These are phyloP conservation scores for Nemapogon koenigi DNA, from an alignment of 2,888 invertebrate genomes.

Conservation along the genomic window DNA sequence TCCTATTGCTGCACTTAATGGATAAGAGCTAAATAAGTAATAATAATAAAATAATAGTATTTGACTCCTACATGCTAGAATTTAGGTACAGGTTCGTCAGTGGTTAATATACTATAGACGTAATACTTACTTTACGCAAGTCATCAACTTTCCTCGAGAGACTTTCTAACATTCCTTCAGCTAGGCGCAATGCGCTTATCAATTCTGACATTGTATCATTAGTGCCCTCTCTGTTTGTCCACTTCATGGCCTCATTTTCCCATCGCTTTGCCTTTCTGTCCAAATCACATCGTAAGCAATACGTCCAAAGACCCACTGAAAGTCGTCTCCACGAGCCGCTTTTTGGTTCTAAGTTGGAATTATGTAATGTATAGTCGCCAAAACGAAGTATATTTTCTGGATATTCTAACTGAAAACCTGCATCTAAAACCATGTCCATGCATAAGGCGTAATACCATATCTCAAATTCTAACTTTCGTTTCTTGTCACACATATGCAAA, in stretches of 20 bases:
- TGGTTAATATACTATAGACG: no score
- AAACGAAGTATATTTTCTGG: conserved; percentile 45
- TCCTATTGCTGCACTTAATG: no score
- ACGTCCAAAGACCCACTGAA: conserved; percentile 44
- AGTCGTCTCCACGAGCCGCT: conserved; percentile 38
- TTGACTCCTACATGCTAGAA: no score
- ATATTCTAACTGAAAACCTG: conserved; percentile 59
- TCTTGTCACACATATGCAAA: conserved; percentile 25
- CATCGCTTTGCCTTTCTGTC: conserved; percentile 42
- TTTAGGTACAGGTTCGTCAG: no score
- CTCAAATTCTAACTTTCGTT: conserved; percentile 31
- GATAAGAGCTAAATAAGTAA: no score
- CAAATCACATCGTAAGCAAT: conserved; percentile 40
- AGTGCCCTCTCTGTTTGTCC: conserved; percentile 28
- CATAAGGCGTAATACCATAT: conserved; percentile 66
- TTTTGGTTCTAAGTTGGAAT: background rate
- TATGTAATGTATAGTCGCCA: conserved; percentile 34
- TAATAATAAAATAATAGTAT: no score
- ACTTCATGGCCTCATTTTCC: conserved; percentile 43
- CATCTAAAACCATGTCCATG: conserved; percentile 63
- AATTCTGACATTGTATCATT: conserved; percentile 34
- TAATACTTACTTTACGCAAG: conserved; percentile 38
- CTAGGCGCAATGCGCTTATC: conserved; percentile 40
- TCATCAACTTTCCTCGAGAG: conserved; percentile 52
- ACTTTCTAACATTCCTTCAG: conserved; percentile 53